A percentile compares a stretch with the other conserved stretches of the same genome.
phyloP scores from a whole-genome alignment of 2,797 vertebrate genomes.

The Antennarius maculatus region DNA sequence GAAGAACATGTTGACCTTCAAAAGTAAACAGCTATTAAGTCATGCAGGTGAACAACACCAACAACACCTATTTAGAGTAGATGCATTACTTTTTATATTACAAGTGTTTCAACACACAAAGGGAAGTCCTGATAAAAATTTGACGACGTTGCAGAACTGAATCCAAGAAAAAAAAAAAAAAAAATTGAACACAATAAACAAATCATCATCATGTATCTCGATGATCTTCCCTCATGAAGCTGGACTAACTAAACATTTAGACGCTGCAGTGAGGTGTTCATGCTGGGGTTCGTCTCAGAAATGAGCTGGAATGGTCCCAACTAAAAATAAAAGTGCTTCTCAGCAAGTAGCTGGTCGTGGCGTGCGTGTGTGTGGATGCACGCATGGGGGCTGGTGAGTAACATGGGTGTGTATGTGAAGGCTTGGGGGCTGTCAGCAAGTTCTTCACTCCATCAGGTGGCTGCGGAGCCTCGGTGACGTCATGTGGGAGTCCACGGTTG shows the following conservation, averaged over 20 bases:
- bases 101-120: conserved; percentile 50
- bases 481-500: conserved; percentile 41
- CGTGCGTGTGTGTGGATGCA: conserved; percentile 20
- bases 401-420: background rate
- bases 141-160: conserved; percentile 1
- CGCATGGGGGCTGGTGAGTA: conserved; percentile 44
- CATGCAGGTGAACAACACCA: conserved; percentile 60
- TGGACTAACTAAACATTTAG: background rate
- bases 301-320: conserved; percentile 15
- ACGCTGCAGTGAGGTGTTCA: background rate
- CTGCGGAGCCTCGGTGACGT: conserved; percentile 40
- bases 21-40: conserved; percentile 33
- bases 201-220: conserved; percentile 23
- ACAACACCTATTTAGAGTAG: conserved; percentile 32
- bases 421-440: conserved; percentile 11
- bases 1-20: conserved; percentile 27
- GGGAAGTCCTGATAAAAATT: background rate
- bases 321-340: conserved; percentile 49
- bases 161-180: background rate
- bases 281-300: background rate
- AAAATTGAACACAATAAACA: conserved; percentile 14
- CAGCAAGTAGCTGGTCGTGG: conserved; percentile 44
- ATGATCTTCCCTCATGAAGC: background rate
- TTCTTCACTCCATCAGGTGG: conserved; percentile 57
- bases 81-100: conserved; percentile 51